Evolutionary conservation across 2,113 vertebrate species (phyloP).

Genomic region (Gymnarchus niloticus): DNA sequence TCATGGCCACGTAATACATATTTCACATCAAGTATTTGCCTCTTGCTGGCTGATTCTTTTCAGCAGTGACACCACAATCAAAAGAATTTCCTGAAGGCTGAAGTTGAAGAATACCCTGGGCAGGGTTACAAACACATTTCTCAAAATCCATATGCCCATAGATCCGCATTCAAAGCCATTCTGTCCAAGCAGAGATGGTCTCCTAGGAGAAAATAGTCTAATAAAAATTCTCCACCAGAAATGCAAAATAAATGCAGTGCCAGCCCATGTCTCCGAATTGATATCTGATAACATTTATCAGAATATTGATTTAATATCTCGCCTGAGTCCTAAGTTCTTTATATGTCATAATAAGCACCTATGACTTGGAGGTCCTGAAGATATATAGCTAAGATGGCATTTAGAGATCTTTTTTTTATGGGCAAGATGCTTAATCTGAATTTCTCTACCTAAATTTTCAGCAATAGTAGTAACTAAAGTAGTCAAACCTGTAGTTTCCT

Average conservation of each 20-base stretch:
- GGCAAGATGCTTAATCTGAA: no score
- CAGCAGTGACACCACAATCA: background rate
- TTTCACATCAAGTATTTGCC: no score
- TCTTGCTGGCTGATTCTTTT: no score
- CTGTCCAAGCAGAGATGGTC: background rate
- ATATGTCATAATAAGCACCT: background rate
- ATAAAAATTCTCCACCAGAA: no score
- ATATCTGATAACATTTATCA: background rate
- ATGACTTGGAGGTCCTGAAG: background rate
- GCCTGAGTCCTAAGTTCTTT: no score
- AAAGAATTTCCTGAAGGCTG: background rate
- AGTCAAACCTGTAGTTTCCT: background rate
- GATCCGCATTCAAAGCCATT: background rate
- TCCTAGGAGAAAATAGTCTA: background rate
- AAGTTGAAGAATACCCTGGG: background rate
- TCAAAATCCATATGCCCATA: no score
- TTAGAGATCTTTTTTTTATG: no score
- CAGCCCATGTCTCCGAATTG: background rate
- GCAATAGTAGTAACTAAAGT: background rate
- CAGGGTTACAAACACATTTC: background rate
- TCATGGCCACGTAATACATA: no score
- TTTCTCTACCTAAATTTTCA: background rate
- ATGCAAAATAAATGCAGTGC: no score
- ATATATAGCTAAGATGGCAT: background rate
- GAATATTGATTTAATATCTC: no score